Conservation (phyloP, 1,140 invertebrate genomes). For the Drosophila malerkotliana region DNA sequence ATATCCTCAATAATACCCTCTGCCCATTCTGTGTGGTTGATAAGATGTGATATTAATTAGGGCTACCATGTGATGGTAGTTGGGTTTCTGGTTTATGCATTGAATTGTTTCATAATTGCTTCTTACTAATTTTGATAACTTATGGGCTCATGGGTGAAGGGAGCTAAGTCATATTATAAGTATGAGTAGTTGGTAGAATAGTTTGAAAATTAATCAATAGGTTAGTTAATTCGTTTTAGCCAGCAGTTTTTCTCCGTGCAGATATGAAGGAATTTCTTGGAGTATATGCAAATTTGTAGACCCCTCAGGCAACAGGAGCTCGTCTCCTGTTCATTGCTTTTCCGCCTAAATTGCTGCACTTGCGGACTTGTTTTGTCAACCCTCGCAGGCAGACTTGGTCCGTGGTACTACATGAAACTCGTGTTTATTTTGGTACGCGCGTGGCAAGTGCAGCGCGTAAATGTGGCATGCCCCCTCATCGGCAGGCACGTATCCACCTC, state of each 20-base stretch:
- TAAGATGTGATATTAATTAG: conserved; percentile 39
- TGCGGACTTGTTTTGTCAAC: conserved; percentile 48
- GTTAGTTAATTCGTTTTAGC: background rate
- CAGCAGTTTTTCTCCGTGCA: background rate
- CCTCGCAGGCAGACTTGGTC: conserved; percentile 19
- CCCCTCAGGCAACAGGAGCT: conserved; percentile 9
- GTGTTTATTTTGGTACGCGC: conserved; percentile 73
- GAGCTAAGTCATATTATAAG: background rate
- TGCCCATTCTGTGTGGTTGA: background rate
- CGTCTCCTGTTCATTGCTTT: conserved; percentile 18
- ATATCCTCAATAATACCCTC: background rate
- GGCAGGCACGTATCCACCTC: conserved; percentile 46
- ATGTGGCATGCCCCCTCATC: conserved; percentile 57
- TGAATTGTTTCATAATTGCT: conserved; percentile 38
- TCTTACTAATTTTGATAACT: conserved; percentile 31
- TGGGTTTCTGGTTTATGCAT: background rate
- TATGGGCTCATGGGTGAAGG: background rate
- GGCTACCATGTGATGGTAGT: conserved; percentile 14
- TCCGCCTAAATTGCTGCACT: conserved; percentile 57
- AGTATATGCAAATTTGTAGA: background rate
- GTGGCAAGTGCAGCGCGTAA: conserved; percentile 71
- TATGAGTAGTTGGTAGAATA: no score
- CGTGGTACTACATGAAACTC: conserved; percentile 19
- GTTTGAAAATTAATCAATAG: no score
- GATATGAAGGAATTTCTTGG: conserved; percentile 9